Base-by-base conservation (phyloP, 2,113 vertebrate species). In the Rhodinocichla rosea region DNA sequence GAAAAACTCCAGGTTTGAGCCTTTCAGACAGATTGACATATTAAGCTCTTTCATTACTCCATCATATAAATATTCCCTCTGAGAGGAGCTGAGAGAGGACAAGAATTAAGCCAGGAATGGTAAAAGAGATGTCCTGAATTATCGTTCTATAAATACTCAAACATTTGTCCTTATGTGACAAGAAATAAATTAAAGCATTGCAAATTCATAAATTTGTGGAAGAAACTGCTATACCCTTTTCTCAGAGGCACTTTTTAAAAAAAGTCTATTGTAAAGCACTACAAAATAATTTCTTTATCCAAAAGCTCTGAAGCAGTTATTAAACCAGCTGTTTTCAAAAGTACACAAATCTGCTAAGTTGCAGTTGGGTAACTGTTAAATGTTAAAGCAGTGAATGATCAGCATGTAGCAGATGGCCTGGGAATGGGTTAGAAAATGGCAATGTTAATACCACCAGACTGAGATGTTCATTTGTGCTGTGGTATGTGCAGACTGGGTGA, bases 261-360 rank as follows among this genome's bases (percentile, higher is more conserved):
- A 50, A 88, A 55, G 3, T 94, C 85, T 97, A 87, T 97, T 97
- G 94, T 94, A 97, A 97, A 97, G 62, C 87, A 96, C 91, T 97
- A 96, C 96, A 98, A 98, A 98, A 98, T 97, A 97, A 98, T 97
- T 98, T 98, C 97, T 98, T 98, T 98, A 98, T 98, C 97, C 96
- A 97, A 96, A 98, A 97, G 96, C 98, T 98, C 97, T 96, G 97
- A 98, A 98, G 97, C 97, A 97, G 97, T 98, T 98, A 98, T 98
- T 97, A 98, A 98, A 98, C 98, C 98, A 98, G 98, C 98, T 98
- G 98, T 98, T 98, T 98, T 97, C 97, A 98, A 98, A 98, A 98
- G 97, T 98, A 98, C 97, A 98, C 98, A 98, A 98, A 98, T 98
- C 97, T 98, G 98, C 97, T 98, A 98, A 98, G 98, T 98, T 98